Percentiles rank a stretch among this genome's conserved stretches.
Conservation (phyloP, 2,113 vertebrate species). For the Oostethus manadensis region DNA sequence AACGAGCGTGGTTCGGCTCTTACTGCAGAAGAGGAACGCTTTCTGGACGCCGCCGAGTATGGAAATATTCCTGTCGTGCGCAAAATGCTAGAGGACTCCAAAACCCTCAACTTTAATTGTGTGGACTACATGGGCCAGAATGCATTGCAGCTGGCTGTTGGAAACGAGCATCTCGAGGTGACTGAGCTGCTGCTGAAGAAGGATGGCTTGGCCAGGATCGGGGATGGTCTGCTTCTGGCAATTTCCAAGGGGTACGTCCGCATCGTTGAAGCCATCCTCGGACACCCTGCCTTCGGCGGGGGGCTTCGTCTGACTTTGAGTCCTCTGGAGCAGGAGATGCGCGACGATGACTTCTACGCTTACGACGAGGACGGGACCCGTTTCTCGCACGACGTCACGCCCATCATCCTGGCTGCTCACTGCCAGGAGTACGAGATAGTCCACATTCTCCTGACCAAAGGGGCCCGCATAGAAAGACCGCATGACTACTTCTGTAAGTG, state of each 20-base stretch:
- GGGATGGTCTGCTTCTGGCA: constrained; percentile 87
- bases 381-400: constrained; percentile 93
- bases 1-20: constrained; percentile 90
- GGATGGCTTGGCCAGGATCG: constrained; percentile 86
- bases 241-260: constrained; percentile 96
- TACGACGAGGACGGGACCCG: constrained; percentile 94
- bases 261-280: constrained; percentile 93
- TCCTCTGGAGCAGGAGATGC: constrained; percentile 88
- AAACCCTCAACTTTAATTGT: constrained; percentile 92
- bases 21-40: constrained; percentile 88
- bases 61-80: constrained; percentile 96
- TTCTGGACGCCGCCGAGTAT: constrained; percentile 91
- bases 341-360: constrained; percentile 92
- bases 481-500: constrained; percentile 98
- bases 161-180: constrained; percentile 93
- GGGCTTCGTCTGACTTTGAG: constrained; percentile 84
- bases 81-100: constrained; percentile 96
- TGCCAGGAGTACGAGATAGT: constrained; percentile 98
- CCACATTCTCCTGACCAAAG: constrained; percentile 89
- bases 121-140: constrained; percentile 99
- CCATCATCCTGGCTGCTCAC: constrained; percentile 90
- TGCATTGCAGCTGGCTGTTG: constrained; percentile 88
- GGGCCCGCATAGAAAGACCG: constrained; percentile 88
- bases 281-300: constrained; percentile 84
- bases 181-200: constrained; percentile 93